Conservation (phyloP, 2,797 vertebrate species). For the Babyrousa celebensis region DNA sequence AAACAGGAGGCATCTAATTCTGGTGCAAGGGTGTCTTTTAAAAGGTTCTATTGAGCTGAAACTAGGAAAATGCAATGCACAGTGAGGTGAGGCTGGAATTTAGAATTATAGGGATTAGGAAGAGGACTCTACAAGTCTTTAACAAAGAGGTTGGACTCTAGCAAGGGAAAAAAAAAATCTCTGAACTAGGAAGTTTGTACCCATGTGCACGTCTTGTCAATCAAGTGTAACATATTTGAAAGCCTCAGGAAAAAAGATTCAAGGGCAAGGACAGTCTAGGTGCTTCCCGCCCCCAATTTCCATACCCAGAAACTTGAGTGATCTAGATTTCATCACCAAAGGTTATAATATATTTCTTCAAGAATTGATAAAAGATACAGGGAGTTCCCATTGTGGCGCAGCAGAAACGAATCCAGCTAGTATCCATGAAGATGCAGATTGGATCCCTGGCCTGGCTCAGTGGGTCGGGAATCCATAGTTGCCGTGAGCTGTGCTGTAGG, state of each 20-base stretch:
- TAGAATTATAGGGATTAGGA: background rate
- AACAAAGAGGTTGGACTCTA: background rate
- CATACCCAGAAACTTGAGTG: slow-evolving; percentile 47
- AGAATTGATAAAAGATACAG: background rate
- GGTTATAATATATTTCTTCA: background rate
- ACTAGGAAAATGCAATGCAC: slow-evolving; percentile 33
- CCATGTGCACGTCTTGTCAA: background rate
- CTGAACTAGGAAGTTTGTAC: background rate
- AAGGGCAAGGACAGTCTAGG: background rate
- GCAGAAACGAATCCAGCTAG: too few species aligned
- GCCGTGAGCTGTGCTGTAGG: too few species aligned
- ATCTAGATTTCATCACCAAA: background rate
- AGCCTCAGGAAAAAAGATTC: background rate
- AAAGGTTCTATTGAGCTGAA: slow-evolving; percentile 85
- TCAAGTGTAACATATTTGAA: slow-evolving; percentile 51
- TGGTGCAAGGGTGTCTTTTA: slow-evolving; percentile 79
- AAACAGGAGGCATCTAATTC: slow-evolving; percentile 77
- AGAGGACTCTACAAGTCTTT: slow-evolving; percentile 5
- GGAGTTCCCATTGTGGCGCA: too few species aligned
- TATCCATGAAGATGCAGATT: too few species aligned
- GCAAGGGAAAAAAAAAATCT: background rate
- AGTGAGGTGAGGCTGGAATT: slow-evolving; percentile 31
- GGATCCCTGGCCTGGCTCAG: too few species aligned
- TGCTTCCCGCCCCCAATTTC: background rate
- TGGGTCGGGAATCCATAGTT: too few species aligned